Conservation (phyloP, 2,797 vertebrate genomes). For the Thalassophryne amazonica region DNA sequence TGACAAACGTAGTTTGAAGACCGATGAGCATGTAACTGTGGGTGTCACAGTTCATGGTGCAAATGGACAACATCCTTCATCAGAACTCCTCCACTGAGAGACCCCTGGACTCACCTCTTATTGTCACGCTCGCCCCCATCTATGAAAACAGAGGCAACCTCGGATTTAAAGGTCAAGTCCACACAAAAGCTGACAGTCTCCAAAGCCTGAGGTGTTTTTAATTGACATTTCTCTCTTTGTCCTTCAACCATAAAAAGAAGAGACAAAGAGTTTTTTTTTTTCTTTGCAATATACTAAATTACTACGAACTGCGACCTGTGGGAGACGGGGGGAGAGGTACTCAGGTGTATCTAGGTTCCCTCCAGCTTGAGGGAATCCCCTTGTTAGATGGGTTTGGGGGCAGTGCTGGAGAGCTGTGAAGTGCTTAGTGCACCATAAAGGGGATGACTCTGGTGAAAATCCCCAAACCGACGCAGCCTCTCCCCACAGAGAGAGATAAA, state of each 20-base stretch:
- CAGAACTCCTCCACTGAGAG: conserved; percentile 56
- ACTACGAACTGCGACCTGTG: conserved; percentile 74
- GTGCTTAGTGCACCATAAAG: conserved; percentile 77
- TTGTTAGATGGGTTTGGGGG: conserved; percentile 60
- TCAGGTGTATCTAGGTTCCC: conserved; percentile 67
- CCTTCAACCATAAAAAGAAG: conserved; percentile 56
- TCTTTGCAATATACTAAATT: conserved; percentile 70
- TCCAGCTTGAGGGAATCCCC: conserved; percentile 71
- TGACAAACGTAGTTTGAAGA: conserved; percentile 41
- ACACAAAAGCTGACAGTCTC: conserved; percentile 72
- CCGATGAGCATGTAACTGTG: conserved; percentile 33
- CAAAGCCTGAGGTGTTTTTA: conserved; percentile 77
- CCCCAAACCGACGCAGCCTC: conserved; percentile 80
- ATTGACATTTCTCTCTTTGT: conserved; percentile 81
- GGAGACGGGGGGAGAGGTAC: conserved; percentile 60
- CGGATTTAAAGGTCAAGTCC: conserved; percentile 82
- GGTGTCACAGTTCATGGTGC: conserved; percentile 62
- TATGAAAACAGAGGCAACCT: conserved; percentile 76
- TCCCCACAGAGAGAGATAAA: conserved; percentile 83
- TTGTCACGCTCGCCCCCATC: conserved; percentile 65
- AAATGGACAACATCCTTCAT: conserved; percentile 70
- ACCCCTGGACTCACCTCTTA: conserved; percentile 55
- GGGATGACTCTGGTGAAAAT: conserved; percentile 84
- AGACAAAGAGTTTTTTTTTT: conserved; percentile 54
- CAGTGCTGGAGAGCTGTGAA: conserved; percentile 62